phyloP scores from a whole-genome alignment of 2,113 vertebrate genomes.

The Hydropotes inermis region DNA sequence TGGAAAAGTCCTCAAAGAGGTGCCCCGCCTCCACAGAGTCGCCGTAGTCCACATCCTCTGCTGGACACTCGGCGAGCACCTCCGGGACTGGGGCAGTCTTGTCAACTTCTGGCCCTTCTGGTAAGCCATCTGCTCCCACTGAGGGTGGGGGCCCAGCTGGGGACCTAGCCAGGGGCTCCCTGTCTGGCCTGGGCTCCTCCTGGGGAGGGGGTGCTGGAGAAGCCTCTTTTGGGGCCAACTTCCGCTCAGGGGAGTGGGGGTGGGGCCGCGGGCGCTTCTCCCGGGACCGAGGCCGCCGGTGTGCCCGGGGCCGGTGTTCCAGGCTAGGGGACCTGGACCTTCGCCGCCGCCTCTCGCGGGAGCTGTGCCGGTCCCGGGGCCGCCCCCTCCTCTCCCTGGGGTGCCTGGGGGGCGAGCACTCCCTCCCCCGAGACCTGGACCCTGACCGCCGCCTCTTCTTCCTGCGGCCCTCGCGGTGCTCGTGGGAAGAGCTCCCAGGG shows the following conservation, averaged over 20 bases:
- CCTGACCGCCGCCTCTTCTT: slow-evolving; percentile 77
- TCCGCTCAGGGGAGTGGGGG: slow-evolving; percentile 85
- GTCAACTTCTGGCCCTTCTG: fast-evolving
- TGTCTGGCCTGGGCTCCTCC: background rate
- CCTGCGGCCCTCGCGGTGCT: slow-evolving; percentile 77
- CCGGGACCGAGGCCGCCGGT: slow-evolving; percentile 77
- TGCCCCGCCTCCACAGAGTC: slow-evolving; percentile 69
- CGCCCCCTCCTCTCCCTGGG: slow-evolving; percentile 79
- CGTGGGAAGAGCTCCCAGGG: slow-evolving; percentile 79
- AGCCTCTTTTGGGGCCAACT: slow-evolving; percentile 39
- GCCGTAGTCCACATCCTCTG: slow-evolving; percentile 61
- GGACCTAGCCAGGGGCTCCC: fast-evolving
- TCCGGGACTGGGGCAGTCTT: background rate
- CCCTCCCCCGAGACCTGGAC: slow-evolving; percentile 73
- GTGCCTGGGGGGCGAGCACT: slow-evolving; percentile 81
- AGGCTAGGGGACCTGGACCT: slow-evolving; percentile 64
- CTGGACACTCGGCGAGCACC: fast-evolving
- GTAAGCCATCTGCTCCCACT: fast-evolving
- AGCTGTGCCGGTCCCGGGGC: slow-evolving; percentile 77
- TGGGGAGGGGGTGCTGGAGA: background rate
- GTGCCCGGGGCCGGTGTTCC: slow-evolving; percentile 72
- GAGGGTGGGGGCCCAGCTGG: fast-evolving
- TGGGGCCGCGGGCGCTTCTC: slow-evolving; percentile 73
- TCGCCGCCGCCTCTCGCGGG: slow-evolving; percentile 82
- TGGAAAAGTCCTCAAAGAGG: slow-evolving; percentile 54